A percentile compares a stretch with the other conserved stretches of the same genome.
Evolutionary conservation across 2,888 invertebrate genomes (phyloP).

Genomic region (Allacma fusca): DNA sequence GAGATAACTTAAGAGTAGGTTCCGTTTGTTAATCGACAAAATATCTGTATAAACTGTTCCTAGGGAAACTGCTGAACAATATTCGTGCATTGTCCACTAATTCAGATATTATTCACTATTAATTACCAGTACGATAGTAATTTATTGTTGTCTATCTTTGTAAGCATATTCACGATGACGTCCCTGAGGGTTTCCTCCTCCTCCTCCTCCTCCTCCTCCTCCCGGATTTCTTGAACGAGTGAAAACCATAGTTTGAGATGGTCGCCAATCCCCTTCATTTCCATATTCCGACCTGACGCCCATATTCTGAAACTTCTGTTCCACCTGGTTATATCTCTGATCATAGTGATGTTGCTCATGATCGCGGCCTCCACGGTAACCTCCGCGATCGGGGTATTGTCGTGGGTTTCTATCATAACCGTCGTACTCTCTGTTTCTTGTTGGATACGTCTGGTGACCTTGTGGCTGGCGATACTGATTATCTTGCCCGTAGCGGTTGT

Average conservation of each 20-base stretch:
- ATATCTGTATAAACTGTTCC: no score
- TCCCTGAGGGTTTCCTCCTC: neutral
- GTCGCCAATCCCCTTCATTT: conserved; percentile 27
- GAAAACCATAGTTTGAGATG: conserved; percentile 42
- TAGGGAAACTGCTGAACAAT: no score
- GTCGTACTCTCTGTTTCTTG: conserved; percentile 30
- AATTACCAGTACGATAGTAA: no score
- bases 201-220: neutral
- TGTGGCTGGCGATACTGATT: conserved; percentile 4
- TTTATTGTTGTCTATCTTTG: neutral
- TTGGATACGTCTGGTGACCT: conserved; percentile 9
- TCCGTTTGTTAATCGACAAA: no score
- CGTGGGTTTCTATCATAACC: conserved; percentile 25
- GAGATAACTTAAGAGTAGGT: no score
- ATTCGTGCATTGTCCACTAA: no score
- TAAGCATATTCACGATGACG: neutral
- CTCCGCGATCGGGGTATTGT: neutral
- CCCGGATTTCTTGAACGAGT: conserved; percentile 6
- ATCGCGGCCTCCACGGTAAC: neutral
- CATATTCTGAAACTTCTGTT: conserved; percentile 31
- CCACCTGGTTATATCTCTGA: conserved; percentile 21
- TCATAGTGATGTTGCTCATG: conserved; percentile 9
- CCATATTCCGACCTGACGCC: conserved; percentile 29
- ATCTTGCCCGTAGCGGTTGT: conserved; percentile 1
- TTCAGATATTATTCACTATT: no score